Evolutionary conservation across 2,797 vertebrate genomes (phyloP).

Genomic region (Forpus xanthops): DNA sequence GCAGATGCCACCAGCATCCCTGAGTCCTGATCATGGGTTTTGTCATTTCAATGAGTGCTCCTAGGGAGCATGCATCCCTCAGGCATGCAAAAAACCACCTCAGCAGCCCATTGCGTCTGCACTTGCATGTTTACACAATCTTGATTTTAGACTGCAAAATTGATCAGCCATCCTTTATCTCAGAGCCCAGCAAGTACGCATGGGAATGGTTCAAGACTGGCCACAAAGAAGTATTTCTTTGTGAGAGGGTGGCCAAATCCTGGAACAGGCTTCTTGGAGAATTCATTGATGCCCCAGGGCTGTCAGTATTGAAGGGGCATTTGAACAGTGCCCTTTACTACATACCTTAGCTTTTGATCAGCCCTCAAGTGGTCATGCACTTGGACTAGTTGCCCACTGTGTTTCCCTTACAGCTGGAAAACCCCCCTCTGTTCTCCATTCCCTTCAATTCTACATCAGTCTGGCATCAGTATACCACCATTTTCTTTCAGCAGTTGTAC

Average conservation of each 20-base stretch:
- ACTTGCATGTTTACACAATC: too few species aligned
- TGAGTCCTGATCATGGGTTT: accelerated
- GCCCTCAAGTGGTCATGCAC: too few species aligned
- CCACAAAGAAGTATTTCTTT: background rate
- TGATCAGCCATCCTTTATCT: background rate
- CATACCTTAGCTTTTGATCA: background rate
- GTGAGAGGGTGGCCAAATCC: background rate
- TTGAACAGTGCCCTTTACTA: background rate
- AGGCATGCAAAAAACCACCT: background rate
- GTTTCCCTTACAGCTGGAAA: background rate
- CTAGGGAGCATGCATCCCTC: background rate
- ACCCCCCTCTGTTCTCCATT: background rate
- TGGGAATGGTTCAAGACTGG: background rate
- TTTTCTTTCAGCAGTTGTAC: too few species aligned
- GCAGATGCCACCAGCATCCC: background rate
- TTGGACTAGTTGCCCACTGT: accelerated
- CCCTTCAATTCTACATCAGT: background rate
- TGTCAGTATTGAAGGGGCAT: background rate
- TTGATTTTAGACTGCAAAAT: background rate
- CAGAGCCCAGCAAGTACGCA: accelerated
- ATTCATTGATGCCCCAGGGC: background rate
- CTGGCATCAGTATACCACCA: background rate
- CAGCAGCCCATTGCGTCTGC: background rate
- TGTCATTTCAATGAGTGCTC: accelerated
- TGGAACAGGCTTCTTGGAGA: background rate